Evolutionary conservation across 2,113 vertebrate species (phyloP), one percentile per base, ranked within the genome.

Genomic region (Cavia aperea): DNA sequence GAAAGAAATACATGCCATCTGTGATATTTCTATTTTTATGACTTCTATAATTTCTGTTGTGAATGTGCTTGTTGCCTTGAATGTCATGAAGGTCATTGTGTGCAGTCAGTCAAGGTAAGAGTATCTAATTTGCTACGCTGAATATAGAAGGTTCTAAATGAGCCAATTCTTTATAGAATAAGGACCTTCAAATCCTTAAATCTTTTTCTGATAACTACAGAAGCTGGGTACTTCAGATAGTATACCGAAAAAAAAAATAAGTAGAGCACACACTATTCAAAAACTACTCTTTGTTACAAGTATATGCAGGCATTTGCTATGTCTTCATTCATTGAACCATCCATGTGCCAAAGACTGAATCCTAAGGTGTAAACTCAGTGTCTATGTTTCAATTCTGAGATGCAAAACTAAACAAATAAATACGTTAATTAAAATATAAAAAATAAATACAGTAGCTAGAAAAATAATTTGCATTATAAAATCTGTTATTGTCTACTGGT

Each of bases 121-220:
- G 79, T 84, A n/a, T 70, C 62, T 83, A 86, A 92, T 84, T 79
- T 54, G 7, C 24, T 31, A 58, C 62, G 94, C 66, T 79, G 72
- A 85, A 91, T 85, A 81, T 19, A 81, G 73, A 91, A 86, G 23
- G 7, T 2, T 62, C 39, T 88, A 88, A 89, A 88, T 93, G 85
- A 93, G 78, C 4, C 33, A 33, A 12, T 54, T 93, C 49, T 82
- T 77, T 21, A 87, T 6, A 82, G 78, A 62, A 90, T 54, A 81
- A 94, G 56, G 60, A 79, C 39, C 70, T 91, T 15, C 36, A 91
- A 88, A 87, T 88, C 90, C 58, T 84, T 65, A 75, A 82, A 75
- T 91, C 62, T 93, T 93, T 6, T 56, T 58, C 31, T 29, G 23
- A 46, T 65, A 56, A 15, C 62, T 43, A 29, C 3, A 39, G 39